phyloP scores from a whole-genome alignment of 2,888 invertebrate genomes.

The Ennomos erosarius region DNA sequence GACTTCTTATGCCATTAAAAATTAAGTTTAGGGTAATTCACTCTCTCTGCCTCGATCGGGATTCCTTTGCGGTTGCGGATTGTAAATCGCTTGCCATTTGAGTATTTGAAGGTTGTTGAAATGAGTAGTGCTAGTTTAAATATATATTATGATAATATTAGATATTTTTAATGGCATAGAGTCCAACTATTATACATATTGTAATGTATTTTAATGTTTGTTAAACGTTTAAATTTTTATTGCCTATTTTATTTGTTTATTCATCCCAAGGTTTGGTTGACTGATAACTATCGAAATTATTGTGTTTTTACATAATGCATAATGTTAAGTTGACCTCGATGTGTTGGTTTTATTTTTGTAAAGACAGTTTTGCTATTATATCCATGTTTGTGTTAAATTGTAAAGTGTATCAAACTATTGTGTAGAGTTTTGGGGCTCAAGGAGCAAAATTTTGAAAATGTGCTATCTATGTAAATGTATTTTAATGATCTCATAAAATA shows the following conservation, averaged over 20 bases:
- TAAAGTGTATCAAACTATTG: constrained; percentile 50
- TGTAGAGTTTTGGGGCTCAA: constrained; percentile 54
- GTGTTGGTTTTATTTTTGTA: constrained; percentile 26
- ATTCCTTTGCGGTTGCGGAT: constrained; percentile 38
- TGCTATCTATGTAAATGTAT: constrained; percentile 50
- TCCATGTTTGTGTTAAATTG: constrained; percentile 55
- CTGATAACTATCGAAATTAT: constrained; percentile 47
- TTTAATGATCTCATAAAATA: constrained; percentile 69
- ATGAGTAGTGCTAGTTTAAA: constrained; percentile 32
- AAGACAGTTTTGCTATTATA: constrained; percentile 41
- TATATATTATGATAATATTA: constrained; percentile 38
- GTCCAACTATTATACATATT: constrained; percentile 23
- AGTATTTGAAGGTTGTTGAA: constrained; percentile 39
- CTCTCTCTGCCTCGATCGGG: constrained; percentile 28
- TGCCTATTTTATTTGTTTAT: constrained; percentile 40
- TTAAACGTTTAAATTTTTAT: constrained; percentile 44
- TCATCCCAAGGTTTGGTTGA: constrained; percentile 43
- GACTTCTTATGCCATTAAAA: constrained; percentile 50
- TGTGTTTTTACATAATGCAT: constrained; percentile 33
- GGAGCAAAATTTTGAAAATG: constrained; percentile 59
- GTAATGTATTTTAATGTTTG: constrained; percentile 43
- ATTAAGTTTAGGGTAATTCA: constrained; percentile 27
- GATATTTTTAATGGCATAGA: constrained; percentile 52
- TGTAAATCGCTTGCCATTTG: constrained; percentile 38
- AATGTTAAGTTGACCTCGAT: constrained; percentile 38